Conservation (phyloP, 2,113 vertebrate species). For the Stomatorhinus ivindoensis region DNA sequence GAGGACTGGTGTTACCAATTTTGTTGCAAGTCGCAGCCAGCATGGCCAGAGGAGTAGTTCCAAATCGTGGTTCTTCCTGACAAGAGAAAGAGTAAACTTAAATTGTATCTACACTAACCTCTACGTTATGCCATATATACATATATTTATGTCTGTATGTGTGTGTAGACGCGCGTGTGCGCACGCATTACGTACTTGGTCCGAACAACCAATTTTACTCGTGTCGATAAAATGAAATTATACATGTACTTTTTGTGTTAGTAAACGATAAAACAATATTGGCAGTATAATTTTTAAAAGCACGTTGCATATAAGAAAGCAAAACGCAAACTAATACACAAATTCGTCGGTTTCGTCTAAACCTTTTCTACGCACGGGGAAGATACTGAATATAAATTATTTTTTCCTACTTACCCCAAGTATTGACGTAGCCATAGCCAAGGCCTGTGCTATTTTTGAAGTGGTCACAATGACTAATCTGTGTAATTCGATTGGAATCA, state of each 20-base stretch:
- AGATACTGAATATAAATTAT: conserved; percentile 3
- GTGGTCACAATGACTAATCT: conserved; percentile 38
- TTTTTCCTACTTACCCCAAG: conserved; percentile 83
- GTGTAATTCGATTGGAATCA: conserved; percentile 50
- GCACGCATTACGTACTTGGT: not conserved
- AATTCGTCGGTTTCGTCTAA: not conserved
- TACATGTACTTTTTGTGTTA: not conserved
- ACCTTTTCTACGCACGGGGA: conserved; percentile 30
- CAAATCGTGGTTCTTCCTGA: conserved; percentile 96
- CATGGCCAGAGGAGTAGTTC: conserved; percentile 98
- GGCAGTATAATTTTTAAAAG: not conserved
- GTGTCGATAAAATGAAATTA: not conserved
- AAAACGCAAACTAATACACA: not conserved
- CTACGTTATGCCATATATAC: not conserved
- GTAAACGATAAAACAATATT: not conserved
- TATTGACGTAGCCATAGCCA: conserved; percentile 99
- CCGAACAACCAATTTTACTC: not conserved
- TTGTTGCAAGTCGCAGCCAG: conserved; percentile 99
- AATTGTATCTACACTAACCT: not conserved
- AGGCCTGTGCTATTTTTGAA: conserved; percentile 53
- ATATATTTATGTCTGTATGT: not conserved
- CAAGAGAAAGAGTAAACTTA: conserved; percentile 15
- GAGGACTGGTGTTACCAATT: conserved; percentile 96
- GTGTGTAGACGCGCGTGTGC: not conserved
- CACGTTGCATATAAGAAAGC: not conserved